Evolutionary conservation across 2,797 vertebrate species (phyloP).

Genomic region (Rhinoraja longicauda): DNA sequence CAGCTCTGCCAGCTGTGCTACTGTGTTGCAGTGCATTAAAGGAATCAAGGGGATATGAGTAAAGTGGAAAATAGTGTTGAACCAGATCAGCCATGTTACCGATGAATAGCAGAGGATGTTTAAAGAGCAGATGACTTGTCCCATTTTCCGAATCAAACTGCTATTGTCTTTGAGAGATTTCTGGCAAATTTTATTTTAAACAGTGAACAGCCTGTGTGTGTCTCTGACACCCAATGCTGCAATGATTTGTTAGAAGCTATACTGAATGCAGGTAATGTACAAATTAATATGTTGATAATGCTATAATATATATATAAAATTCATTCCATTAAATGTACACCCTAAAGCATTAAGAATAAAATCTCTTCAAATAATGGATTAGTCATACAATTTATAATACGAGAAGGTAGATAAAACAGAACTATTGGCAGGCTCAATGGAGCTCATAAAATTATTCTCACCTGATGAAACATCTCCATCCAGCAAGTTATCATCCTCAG

Average conservation of each 20-base stretch:
- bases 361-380: not conserved
- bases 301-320: not conserved
- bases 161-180: no score
- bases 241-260: not conserved
- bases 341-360: not conserved
- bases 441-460: slow-evolving; percentile 54
- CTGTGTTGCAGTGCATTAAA: no score
- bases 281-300: not conserved
- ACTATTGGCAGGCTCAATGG: not conserved
- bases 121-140: no score
- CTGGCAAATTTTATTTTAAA: not conserved
- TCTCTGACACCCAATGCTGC: not conserved
- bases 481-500: slow-evolving; percentile 94
- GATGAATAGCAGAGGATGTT: no score
- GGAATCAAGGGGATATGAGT: no score
- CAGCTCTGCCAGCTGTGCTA: no score
- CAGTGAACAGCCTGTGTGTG: no score
- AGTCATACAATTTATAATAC: not conserved
- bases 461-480: slow-evolving; percentile 89
- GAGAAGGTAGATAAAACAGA: not conserved
- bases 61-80: no score
- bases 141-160: not conserved
- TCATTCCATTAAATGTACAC: not conserved
- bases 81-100: no score
- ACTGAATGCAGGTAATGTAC: not conserved